Base-by-base conservation (phyloP, 2,888 invertebrate species). In the Bimastos eiseni region DNA sequence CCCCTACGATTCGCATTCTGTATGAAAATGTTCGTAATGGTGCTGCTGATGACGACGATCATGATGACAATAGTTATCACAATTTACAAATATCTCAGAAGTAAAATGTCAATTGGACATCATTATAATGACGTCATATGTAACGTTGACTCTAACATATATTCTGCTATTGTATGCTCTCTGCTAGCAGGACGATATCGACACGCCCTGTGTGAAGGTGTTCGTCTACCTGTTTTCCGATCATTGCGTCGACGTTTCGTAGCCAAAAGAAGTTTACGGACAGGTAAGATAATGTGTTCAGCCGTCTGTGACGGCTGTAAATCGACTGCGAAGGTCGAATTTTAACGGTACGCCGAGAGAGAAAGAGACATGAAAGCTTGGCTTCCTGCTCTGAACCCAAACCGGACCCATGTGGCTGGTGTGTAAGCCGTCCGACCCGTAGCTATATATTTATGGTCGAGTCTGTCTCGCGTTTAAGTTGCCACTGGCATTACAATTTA, bases 191-290 rank as follows among this genome's bases (percentile, higher is more conserved):
- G 70, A 70, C 70, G 70, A 70, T 30, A 8, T n/a, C 70, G 70
- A 70, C 70, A 70, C 70, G 70, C 70, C 70, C 70, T 70, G 70
- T 70, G 70, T 70, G 70, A 70, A 70, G 70, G 70, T 70, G n/a
- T 70, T 70, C 70, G 70, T 70, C 30, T 70, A 70, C 70, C 70
- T 70, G 70, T 70, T 70, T 70, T n/a, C 70, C 30, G 70, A 70
- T 70, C 70, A n/a, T 70, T 70, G 70, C n/a, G 70, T 70, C 70
- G 70, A 70, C 30, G 70, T 70, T 70, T 70, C n/a, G n/a, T 70
- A n/a, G 70, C 70, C 30, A 30, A 70, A 70, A n/a, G 70, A 70
- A 70, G 30, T 70, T 70, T 70, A 70, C 70, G 70, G 70, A 70
- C 70, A 70, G 70, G 70, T 70, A 70, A 70, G 70, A 70, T 70